These are phyloP conservation scores for Luperina testacea DNA, from an alignment of 2,888 invertebrate genomes.

Conservation along the genomic window DNA sequence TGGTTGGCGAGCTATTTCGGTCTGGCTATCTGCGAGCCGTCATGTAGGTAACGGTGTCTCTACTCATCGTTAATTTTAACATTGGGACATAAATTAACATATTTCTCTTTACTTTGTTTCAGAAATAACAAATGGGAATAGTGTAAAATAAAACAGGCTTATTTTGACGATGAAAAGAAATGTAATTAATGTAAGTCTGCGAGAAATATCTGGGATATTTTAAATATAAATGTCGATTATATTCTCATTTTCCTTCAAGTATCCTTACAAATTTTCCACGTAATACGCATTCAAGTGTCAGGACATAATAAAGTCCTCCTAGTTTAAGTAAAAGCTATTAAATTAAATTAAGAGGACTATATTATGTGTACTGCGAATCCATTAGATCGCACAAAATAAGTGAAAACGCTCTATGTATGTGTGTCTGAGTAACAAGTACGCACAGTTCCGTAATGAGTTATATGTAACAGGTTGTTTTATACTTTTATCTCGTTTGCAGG, in stretches of 20 bases:
- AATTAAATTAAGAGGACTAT: too few species aligned
- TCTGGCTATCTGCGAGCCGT: conserved; percentile 54
- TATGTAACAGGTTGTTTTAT: background rate
- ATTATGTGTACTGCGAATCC: background rate
- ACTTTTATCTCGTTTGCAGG: conserved; percentile 13
- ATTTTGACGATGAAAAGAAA: background rate
- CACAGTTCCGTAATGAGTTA: conserved; percentile 12
- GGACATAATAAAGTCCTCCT: background rate
- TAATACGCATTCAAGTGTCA: too few species aligned
- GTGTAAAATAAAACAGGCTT: background rate
- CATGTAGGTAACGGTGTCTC: conserved; percentile 68
- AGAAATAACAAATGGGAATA: conserved; percentile 6
- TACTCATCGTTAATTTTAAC: conserved; percentile 56
- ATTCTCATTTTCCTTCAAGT: background rate
- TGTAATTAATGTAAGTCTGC: background rate
- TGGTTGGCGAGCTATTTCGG: conserved; percentile 67
- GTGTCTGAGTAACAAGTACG: conserved; percentile 7
- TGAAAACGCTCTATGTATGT: background rate
- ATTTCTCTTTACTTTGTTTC: conserved; percentile 7
- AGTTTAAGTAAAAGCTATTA: too few species aligned
- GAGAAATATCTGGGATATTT: conserved; percentile 1
- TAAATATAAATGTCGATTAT: background rate
- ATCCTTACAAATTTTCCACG: background rate
- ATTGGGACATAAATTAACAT: conserved; percentile 41
- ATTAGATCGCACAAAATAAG: background rate